Conservation (phyloP, 2,113 vertebrate species). For the Myotis davidii region DNA sequence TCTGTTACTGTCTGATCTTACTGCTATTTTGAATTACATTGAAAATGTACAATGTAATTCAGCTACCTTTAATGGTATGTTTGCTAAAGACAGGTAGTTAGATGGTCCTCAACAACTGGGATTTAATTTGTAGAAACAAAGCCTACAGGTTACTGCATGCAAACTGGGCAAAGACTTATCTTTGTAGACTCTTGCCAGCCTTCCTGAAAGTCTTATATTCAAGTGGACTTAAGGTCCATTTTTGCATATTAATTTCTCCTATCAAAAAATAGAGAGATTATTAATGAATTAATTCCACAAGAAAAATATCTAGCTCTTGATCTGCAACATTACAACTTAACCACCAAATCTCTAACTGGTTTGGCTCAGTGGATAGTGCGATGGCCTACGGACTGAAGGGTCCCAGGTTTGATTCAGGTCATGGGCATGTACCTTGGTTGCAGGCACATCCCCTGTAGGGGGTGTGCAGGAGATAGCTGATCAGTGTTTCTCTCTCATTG, state of each 20-base stretch:
- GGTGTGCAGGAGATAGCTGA: no score
- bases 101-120: not conserved
- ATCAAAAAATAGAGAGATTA: not conserved
- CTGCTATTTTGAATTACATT: not conserved
- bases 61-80: not conserved
- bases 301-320: not conserved
- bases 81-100: not conserved
- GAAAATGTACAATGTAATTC: not conserved
- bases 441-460: no score
- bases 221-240: not conserved
- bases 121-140: not conserved
- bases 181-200: not conserved
- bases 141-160: fast-evolving
- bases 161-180: not conserved
- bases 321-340: not conserved
- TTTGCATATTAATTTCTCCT: not conserved
- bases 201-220: not conserved
- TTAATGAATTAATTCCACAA: not conserved
- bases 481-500: no score
- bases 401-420: no score
- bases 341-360: no score
- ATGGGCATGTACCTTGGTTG: no score
- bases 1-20: not conserved
- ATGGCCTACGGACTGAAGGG: no score
- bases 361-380: no score